phyloP scores from a whole-genome alignment of 2,113 vertebrate species.

The Sorex araneus region DNA sequence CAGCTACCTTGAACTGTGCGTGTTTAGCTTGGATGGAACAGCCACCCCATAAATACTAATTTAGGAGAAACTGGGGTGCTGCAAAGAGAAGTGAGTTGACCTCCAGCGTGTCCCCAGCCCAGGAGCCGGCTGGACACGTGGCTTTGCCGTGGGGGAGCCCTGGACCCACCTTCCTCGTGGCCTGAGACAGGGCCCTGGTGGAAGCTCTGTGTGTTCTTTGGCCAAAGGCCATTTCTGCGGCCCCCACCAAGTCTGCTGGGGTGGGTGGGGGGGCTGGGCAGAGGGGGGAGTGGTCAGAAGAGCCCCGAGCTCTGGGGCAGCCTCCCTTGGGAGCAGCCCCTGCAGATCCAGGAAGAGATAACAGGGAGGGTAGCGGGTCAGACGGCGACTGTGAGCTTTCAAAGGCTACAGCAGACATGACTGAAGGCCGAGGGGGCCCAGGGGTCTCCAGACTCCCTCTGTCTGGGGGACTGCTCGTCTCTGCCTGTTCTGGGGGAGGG shows the following conservation, averaged over 20 bases:
- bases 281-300: slow-evolving; percentile 7
- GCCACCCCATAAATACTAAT: slow-evolving; percentile 75
- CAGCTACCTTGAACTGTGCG: slow-evolving; percentile 36
- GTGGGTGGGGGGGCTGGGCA: too few species aligned
- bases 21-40: slow-evolving; percentile 75
- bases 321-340: not conserved
- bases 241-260: not conserved
- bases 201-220: slow-evolving; percentile 74
- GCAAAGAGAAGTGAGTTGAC: slow-evolving; percentile 72
- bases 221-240: slow-evolving; percentile 67
- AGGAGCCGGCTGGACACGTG: slow-evolving; percentile 16
- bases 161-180: slow-evolving; percentile 8
- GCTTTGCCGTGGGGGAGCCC: slow-evolving; percentile 25
- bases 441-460: not conserved
- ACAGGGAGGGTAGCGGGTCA: slow-evolving; percentile 42
- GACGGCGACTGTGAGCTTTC: slow-evolving; percentile 24
- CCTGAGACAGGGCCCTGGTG: slow-evolving; percentile 65
- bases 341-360: slow-evolving; percentile 57
- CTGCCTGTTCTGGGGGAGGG: slow-evolving; percentile 1
- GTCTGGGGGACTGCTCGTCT: not conserved
- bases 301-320: slow-evolving; percentile 42
- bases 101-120: not conserved
- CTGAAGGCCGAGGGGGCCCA: not conserved
- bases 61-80: slow-evolving; percentile 58
- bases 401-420: not conserved